These are phyloP conservation scores for Drosophila anomalipes DNA, from an alignment of 2,888 invertebrate genomes.

Conservation along the genomic window DNA sequence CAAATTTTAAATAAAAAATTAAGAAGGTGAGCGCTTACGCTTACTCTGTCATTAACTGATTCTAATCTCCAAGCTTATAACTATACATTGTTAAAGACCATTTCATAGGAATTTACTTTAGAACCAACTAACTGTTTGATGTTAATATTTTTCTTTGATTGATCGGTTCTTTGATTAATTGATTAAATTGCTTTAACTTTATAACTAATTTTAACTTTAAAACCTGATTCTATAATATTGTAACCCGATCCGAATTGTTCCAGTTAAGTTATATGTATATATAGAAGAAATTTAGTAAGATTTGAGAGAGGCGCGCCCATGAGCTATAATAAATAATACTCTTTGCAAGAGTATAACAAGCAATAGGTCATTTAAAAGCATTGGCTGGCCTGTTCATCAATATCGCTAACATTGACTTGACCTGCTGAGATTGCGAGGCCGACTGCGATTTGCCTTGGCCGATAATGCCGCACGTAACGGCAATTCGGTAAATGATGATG, in stretches of 20 bases:
- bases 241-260: background rate
- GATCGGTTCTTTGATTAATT: background rate
- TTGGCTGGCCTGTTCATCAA: constrained; percentile 56
- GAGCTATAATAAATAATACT: background rate
- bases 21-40: background rate
- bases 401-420: constrained; percentile 37
- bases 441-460: constrained; percentile 37
- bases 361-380: constrained; percentile 46
- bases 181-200: background rate
- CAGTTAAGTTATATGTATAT: background rate
- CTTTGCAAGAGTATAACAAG: background rate
- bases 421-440: constrained; percentile 62
- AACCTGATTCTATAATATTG: background rate
- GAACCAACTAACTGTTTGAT: background rate
- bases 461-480: constrained; percentile 76
- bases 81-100: background rate
- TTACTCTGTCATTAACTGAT: background rate
- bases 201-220: background rate
- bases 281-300: background rate
- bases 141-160: background rate
- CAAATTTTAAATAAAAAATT: background rate
- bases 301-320: background rate
- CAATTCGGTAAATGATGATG: constrained; percentile 76
- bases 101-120: background rate
- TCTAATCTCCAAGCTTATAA: background rate